These are phyloP conservation scores for Copidosoma floridanum DNA, from an alignment of 1,140 invertebrate genomes.

Conservation along the genomic window DNA sequence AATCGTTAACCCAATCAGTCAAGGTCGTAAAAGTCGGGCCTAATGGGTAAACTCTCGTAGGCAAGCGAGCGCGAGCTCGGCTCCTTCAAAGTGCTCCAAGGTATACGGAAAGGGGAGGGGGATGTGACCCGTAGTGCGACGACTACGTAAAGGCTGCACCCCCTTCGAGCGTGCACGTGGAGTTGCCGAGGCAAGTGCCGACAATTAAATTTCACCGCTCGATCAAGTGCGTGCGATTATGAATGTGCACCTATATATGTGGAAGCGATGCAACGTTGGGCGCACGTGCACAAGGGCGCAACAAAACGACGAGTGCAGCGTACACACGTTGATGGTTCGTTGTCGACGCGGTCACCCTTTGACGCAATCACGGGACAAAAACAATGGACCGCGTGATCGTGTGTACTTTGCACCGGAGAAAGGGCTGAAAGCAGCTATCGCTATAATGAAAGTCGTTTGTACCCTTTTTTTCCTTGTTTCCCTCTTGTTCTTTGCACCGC, in stretches of 20 bases:
- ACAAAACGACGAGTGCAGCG: too few relatives aligned
- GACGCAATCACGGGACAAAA: conserved; percentile 4
- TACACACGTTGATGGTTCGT: too few relatives aligned
- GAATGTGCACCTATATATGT: too few relatives aligned
- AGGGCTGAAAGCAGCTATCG: neutral
- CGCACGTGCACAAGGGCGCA: too few relatives aligned
- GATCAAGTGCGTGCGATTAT: conserved; percentile 10
- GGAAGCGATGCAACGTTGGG: too few relatives aligned
- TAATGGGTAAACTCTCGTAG: conserved; percentile 1
- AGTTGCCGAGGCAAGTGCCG: neutral
- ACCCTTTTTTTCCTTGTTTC: neutral
- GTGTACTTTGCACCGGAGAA: neutral
- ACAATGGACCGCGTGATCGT: conserved; percentile 4
- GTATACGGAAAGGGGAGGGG: too few relatives aligned
- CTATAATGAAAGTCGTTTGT: neutral
- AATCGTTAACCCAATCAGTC: conserved; percentile 24
- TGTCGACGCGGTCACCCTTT: neutral
- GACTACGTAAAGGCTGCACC: too few relatives aligned
- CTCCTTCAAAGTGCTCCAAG: neutral
- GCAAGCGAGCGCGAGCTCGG: too few relatives aligned
- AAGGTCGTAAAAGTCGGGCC: conserved; percentile 23
- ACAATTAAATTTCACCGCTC: conserved; percentile 26
- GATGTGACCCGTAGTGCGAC: too few relatives aligned
- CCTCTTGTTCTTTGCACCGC: too few relatives aligned
- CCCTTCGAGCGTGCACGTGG: neutral